These are phyloP conservation scores for Falco peregrinus DNA, from an alignment of 2,797 vertebrate genomes.

Conservation along the genomic window DNA sequence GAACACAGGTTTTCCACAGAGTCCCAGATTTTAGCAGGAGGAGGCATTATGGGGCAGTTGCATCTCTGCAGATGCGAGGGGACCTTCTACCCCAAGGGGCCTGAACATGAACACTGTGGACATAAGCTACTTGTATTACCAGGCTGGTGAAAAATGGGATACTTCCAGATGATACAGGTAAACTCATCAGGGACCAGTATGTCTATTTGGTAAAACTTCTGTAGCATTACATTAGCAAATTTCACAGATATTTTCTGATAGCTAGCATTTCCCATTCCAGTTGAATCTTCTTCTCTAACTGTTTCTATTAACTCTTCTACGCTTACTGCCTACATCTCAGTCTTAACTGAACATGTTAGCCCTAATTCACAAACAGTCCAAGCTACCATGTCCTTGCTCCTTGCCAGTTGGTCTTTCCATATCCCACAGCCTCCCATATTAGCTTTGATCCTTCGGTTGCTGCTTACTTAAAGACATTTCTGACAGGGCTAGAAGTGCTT, in stretches of 20 bases:
- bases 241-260: not conserved
- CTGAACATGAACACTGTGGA: not conserved
- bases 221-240: not conserved
- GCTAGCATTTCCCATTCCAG: not conserved
- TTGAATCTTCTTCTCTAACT: not conserved
- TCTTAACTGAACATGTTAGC: not conserved
- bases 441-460: not conserved
- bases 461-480: not conserved
- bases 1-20: not conserved
- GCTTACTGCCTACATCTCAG: not conserved
- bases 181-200: not conserved
- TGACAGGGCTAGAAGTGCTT: not conserved
- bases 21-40: not conserved
- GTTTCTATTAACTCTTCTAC: not conserved
- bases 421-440: not conserved
- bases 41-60: not conserved
- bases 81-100: not conserved
- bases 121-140: not conserved
- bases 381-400: not conserved
- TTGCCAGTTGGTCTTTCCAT: not conserved
- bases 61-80: not conserved
- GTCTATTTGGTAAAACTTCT: not conserved
- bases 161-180: not conserved
- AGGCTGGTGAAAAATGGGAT: not conserved
- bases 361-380: not conserved